Evolutionary conservation across 2,888 invertebrate species (phyloP), one percentile per base, ranked within the genome.

Genomic region (Tricholauxania praeusta): DNA sequence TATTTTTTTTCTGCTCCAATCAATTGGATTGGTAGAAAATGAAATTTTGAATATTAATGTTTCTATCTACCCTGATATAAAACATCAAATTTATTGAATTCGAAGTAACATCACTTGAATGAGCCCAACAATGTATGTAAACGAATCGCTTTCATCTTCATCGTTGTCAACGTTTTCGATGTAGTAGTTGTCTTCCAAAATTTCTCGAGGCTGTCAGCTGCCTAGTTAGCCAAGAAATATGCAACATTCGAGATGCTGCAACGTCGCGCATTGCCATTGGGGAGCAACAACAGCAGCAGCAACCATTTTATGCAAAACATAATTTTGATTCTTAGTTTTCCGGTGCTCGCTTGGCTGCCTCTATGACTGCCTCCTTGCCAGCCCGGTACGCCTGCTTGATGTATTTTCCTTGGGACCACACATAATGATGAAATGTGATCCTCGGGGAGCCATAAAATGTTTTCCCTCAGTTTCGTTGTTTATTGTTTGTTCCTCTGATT

Each of bases 341-440:
- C 64, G 48, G 17, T 17, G 17, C 48, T 19, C 19, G 47, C 64
- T 19, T 49, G 28, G 19, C 22, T 28, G 57, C 28, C 28, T 28
- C 28, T 28, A 48, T 47, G 47, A 39, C 63, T 52, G 53, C 53
- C 39, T 32, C 8, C 32, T 28, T 28, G 15, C 15, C 63, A 5
- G 19, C 28, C n/a, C 14, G 4, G 4, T 17, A 5, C 14, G 28
- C 7, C 52, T 28, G 28, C 19, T 57, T 57, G 28, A 22, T 57
- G 28, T 57, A 57, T 57, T 57, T 57, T 57, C 57, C 28, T 57
- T 28, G 48, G 65, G 62, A 12, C 49, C 49, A 22, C 63, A 55
- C 19, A 68, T 55, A 72, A 73, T 73, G 73, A 73, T 73, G 69
- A 73, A 73, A 73, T 69, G 69, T 65, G 68, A 69, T 73, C 73